phyloP scores from a whole-genome alignment of 2,113 vertebrate genomes.

The Trogon melanurus region DNA sequence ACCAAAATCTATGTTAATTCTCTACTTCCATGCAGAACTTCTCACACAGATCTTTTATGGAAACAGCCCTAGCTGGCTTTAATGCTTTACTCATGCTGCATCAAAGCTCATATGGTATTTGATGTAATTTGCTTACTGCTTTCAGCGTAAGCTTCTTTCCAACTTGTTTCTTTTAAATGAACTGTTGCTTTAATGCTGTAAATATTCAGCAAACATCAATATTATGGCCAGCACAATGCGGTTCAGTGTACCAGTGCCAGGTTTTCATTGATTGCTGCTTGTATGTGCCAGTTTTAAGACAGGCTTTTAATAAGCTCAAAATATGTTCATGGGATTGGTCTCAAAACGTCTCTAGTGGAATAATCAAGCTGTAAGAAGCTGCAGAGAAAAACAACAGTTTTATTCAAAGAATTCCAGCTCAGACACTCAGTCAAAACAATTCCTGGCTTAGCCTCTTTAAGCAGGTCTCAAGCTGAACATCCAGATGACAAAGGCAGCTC shows the following conservation, averaged over 20 bases:
- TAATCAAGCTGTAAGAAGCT: conserved; percentile 41
- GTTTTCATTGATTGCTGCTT: conserved; percentile 59
- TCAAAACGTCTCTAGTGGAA: conserved; percentile 64
- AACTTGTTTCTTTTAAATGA: conserved; percentile 46
- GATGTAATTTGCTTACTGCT: conserved; percentile 27
- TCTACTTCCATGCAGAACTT: neutral
- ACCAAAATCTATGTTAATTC: neutral
- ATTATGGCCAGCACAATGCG: conserved; percentile 54
- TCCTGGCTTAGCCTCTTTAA: neutral
- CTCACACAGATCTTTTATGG: neutral
- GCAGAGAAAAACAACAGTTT: conserved; percentile 7
- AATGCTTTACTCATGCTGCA: neutral
- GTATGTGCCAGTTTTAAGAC: conserved; percentile 58
- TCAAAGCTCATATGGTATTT: conserved; percentile 2
- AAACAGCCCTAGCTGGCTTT: neutral
- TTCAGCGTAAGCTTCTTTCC: conserved; percentile 32
- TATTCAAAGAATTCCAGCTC: conserved; percentile 31
- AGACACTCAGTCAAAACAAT: conserved; percentile 43
- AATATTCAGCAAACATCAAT: conserved; percentile 57
- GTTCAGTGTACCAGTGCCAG: conserved; percentile 43
- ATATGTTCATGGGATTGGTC: conserved; percentile 55
- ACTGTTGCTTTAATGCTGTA: conserved; percentile 33
- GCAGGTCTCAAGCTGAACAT: neutral
- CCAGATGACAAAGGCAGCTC: neutral
- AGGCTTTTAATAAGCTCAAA: conserved; percentile 71